Base-by-base conservation (phyloP, 92 coral and sea anemone genomes). In the Siderastrea siderea region DNA sequence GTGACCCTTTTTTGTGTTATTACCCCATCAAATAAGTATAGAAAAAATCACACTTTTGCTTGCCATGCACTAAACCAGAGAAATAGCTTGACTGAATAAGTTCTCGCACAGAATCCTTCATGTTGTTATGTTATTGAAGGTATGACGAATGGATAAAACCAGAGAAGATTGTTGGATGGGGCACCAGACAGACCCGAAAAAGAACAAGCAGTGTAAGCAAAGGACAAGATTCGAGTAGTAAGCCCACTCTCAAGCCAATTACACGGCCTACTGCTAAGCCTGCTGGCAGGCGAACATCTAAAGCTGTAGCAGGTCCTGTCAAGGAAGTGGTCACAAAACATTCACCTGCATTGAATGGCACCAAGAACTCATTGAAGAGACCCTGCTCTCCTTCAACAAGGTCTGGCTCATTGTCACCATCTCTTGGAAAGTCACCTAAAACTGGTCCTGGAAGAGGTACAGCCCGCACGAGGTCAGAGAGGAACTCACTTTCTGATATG, bases 141-240 rank as follows among this genome's bases (percentile, higher is more conserved):
- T 96, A 97, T 68, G 98, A 97, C 89, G 99, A 97, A 80, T 97
- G 99, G 99, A 97, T 97, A 72, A 93, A 92, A 59, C 94, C 97
- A n/a, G 99, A 97, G 51, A 83, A 96, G 82, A 93, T 95, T 52
- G 84, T 88, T 59, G 97, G 98, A 51, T 91, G 91, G 72, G 96
- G 98, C n/a, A 88, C 83, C 15, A 90, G 92, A 55, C 95, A 86
- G 77, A 92, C 98, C 10, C 90, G 98, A 75, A 95, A 94, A 77
- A 91, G 96, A 73, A 87, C 94, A 14, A 90, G 70, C 26, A 76
- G 86, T 65, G n/a, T 75, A 2, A 76, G 75, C 43, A 88, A 83
- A 72, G 92, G 50, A 52, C 90, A 77, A 62, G 97, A 88, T 46
- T 67, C 86, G 47, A 38, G 45, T 82, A 38, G 80, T 43, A 80